phyloP scores from a whole-genome alignment of 2,797 vertebrate species.

The Peromyscus attwateri region DNA sequence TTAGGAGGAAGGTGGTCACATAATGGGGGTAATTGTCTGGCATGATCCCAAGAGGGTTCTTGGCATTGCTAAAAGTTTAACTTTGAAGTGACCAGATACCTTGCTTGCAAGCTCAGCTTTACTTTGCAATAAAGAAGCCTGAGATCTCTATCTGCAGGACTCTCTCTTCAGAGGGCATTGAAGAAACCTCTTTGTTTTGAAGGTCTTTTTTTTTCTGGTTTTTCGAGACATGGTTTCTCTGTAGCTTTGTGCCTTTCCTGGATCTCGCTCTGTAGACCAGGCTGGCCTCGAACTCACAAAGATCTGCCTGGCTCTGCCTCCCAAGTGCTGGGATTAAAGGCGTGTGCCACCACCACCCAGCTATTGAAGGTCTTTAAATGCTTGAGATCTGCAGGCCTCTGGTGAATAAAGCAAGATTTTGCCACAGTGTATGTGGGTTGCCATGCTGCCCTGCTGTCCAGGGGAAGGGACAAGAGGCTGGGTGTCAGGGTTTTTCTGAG shows the following conservation, averaged over 20 bases:
- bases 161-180: neutral
- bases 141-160: accelerated
- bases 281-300: too few relatives aligned
- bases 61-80: neutral
- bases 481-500: neutral
- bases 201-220: neutral
- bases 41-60: neutral
- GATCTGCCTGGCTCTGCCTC: too few relatives aligned
- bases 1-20: neutral
- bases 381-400: neutral
- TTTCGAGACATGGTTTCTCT: too few relatives aligned
- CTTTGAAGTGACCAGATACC: neutral
- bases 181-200: neutral
- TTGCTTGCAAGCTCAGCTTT: neutral
- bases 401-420: neutral
- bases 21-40: neutral
- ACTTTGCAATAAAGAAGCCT: accelerated
- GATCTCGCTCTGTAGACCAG: too few relatives aligned
- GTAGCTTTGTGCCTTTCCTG: too few relatives aligned
- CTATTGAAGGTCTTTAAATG: neutral
- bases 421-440: neutral
- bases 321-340: too few relatives aligned
- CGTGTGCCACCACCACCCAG: too few relatives aligned
- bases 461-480: neutral
- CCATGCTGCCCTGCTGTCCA: neutral